Percentiles rank a stretch among this genome's conserved stretches.
phyloP scores from a whole-genome alignment of 2,797 vertebrate species.

The Hyperoplus immaculatus region DNA sequence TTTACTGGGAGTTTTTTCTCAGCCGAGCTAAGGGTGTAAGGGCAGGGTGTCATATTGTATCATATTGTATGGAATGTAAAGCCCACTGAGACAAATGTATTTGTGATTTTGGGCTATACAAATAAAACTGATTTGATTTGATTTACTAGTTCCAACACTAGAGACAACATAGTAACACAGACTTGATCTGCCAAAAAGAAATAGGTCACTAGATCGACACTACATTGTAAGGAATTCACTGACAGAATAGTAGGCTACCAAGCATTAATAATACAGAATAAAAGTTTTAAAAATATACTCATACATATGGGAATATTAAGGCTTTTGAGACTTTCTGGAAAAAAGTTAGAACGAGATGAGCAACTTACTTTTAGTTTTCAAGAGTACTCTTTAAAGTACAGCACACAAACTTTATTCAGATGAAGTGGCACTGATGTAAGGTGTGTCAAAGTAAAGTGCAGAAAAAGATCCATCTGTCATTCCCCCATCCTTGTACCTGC shows the following conservation, averaged over 20 bases:
- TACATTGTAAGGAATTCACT: not conserved
- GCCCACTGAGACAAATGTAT: too few species aligned
- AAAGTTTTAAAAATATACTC: not conserved
- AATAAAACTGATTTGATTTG: too few species aligned
- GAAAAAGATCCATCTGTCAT: not conserved
- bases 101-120: too few species aligned
- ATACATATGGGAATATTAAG: not conserved
- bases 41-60: too few species aligned
- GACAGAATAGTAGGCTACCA: not conserved
- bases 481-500: slow-evolving; percentile 3
- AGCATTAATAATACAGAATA: slow-evolving; percentile 4
- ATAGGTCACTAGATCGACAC: not conserved
- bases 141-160: not conserved
- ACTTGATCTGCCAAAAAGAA: not conserved
- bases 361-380: slow-evolving; percentile 15
- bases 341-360: not conserved
- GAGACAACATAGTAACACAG: not conserved
- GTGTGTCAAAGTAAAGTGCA: slow-evolving; percentile 9
- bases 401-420: slow-evolving; percentile 7
- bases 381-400: slow-evolving; percentile 14
- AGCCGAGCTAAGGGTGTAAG: too few species aligned
- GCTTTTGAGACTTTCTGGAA: not conserved
- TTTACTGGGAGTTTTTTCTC: too few species aligned
- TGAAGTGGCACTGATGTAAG: slow-evolving; percentile 19
- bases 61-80: too few species aligned